These are phyloP conservation scores for Argentina silus DNA, from an alignment of 2,797 vertebrate genomes.

Conservation along the genomic window DNA sequence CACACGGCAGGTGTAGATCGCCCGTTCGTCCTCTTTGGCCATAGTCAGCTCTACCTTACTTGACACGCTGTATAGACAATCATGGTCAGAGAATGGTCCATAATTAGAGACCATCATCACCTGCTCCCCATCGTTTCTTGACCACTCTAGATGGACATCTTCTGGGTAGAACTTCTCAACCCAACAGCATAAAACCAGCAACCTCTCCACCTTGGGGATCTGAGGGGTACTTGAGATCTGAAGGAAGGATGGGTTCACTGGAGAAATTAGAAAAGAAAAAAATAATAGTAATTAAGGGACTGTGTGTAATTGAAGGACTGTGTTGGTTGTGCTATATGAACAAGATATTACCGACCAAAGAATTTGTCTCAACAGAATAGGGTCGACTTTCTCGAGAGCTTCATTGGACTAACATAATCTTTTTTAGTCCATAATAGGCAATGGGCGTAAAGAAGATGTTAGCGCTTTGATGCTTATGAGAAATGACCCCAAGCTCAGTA, in stretches of 20 bases:
- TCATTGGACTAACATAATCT: not conserved
- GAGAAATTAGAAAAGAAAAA: not conserved
- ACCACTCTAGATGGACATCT: constrained; percentile 58
- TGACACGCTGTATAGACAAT: constrained; percentile 50
- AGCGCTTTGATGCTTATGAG: not conserved
- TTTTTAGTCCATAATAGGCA: not conserved
- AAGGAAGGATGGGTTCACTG: constrained; percentile 65
- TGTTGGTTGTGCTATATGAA: not conserved
- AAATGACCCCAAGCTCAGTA: not conserved
- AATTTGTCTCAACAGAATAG: too few species aligned
- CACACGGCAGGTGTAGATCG: constrained; percentile 48
- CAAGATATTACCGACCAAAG: too few species aligned
- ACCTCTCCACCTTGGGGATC: constrained; percentile 55
- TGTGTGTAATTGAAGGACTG: not conserved
- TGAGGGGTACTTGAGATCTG: constrained; percentile 69
- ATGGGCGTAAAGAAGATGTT: too few species aligned
- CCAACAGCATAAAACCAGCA: constrained; percentile 68
- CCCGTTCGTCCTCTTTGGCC: constrained; percentile 37
- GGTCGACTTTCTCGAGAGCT: too few species aligned
- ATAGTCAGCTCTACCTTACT: constrained; percentile 45
- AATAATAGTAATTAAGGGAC: not conserved
- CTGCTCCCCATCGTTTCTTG: constrained; percentile 31
- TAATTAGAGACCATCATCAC: constrained; percentile 33
- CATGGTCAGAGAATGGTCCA: constrained; percentile 48
- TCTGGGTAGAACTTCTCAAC: constrained; percentile 71